Conservation (phyloP, 2,797 vertebrate genomes). For the Sphenopsis melanotis region DNA sequence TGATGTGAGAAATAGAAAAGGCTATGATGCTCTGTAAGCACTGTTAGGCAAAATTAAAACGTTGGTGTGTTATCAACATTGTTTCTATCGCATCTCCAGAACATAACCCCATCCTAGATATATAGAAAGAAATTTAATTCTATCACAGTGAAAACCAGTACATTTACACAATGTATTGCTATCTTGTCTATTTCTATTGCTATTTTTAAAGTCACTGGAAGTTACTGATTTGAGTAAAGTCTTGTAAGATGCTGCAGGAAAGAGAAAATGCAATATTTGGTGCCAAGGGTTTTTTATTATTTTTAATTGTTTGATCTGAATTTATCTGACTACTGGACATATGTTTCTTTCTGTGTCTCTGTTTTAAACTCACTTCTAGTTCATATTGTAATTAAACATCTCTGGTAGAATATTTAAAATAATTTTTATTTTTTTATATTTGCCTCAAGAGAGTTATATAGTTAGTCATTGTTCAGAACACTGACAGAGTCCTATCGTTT, state of each 20-base stretch:
- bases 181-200: neutral
- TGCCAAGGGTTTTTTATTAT: fast-evolving
- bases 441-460: neutral
- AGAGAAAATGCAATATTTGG: neutral
- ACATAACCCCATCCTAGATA: neutral
- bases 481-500: neutral
- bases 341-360: neutral
- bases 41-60: neutral
- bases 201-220: neutral
- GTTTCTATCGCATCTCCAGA: neutral
- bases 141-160: neutral
- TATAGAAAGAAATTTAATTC: neutral
- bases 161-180: neutral
- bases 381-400: neutral
- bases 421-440: neutral
- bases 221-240: neutral
- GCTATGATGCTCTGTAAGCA: neutral
- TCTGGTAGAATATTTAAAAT: neutral
- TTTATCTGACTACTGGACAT: neutral
- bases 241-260: neutral
- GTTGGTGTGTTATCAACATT: neutral
- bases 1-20: neutral
- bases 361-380: neutral
- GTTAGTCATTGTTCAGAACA: neutral
- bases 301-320: neutral